Evolutionary conservation across 1,140 invertebrate species (phyloP), one percentile per base, ranked within the genome.

Genomic region (Anoplophora glabripennis): DNA sequence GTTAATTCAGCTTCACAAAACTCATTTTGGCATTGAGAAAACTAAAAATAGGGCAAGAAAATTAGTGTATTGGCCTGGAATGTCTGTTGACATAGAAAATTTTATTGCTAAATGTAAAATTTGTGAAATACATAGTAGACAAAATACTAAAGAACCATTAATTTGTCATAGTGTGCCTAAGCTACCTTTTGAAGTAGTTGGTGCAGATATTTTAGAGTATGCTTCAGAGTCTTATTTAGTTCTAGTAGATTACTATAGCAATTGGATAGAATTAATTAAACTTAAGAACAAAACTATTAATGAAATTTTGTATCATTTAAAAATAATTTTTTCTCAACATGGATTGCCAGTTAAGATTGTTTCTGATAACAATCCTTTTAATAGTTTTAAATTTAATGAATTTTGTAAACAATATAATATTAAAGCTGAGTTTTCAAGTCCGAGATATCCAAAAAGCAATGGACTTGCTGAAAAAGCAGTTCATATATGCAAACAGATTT

Each of bases 1-100:
- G 47, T 36, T 66, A 10, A 41, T 45, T 45, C 28, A 37, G 17
- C 14, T 65, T n/a, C 65, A 65, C 53, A 46, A 57, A 57, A 49
- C 40, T 8, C 51, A 67, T 58, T 41, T 59, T 35, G 59, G 59
- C 10, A 60, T 67, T 28, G 57, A 58, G 37, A 64, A 61, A 46
- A 46, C 37, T 10, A 65, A 62, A 41, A 11, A 18, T 15, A 64
- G 46, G 37, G 63, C 59, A 17, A 54, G 57, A 53, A 12, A 53
- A 53, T 47, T 57, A 1, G 46, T 62, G 9, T 67, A 63, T 42
- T 79, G 77, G 76, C 77, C 76, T 14, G 64, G 64, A n/a, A 76
- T 79, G 54, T 63, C 59, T 34, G 65, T 62, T 41, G 67, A 80
- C 42, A 74, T 80, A 15, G 69, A 74, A 68, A 57, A 75, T 14